Base-by-base conservation (phyloP, 2,113 vertebrate species). In the Menura novaehollandiae region DNA sequence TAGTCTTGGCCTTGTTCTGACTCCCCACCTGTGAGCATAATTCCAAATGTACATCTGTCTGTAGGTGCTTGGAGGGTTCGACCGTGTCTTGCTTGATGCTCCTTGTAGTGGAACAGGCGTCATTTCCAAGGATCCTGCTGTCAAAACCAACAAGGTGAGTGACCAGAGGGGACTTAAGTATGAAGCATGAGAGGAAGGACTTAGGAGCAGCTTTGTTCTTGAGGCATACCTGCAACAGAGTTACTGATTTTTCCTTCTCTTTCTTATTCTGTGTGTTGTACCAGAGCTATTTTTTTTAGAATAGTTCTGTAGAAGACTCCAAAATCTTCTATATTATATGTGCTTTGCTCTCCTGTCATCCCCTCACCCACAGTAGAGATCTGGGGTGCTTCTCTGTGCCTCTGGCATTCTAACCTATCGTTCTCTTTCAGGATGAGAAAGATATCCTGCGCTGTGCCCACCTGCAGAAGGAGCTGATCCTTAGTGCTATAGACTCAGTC, bases 51-150 rank as follows among this genome's bases (percentile, higher is more conserved):
- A 8, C 6, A 4, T 83, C 51, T 89, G 15, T 35, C 43, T 72
- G 24, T 77, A 99, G 99, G 98, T 99, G 24, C 98, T 99, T 93
- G 99, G 99, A 58, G 99, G 99, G 33, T 99, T 99, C 20, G 99
- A 99, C 82, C 96, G 99, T 72, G 99, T 99, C 27, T 96, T 99
- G 93, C 97, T 99, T 37, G 99, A 99, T 24, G 99, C 99, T 47
- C 99, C 99, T 2, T 99, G 99, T 95, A 99, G 99, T 0, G 99
- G 99, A 79, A 99, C 99, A 9, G 99, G 99, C 0, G 97, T 99
- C 82, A 99, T 99, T 66, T 98, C 99, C 63, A 99, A 99, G 98
- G 99, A 99, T 96, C 99, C 99, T 33, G 98, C 98, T 33, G 99
- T 99, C 81, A 99, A 99, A 98, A 99, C 99, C 18, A 99, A 99